Conservation (phyloP, 92 coral and sea anemone genomes). For the Phenganax marumi region DNA sequence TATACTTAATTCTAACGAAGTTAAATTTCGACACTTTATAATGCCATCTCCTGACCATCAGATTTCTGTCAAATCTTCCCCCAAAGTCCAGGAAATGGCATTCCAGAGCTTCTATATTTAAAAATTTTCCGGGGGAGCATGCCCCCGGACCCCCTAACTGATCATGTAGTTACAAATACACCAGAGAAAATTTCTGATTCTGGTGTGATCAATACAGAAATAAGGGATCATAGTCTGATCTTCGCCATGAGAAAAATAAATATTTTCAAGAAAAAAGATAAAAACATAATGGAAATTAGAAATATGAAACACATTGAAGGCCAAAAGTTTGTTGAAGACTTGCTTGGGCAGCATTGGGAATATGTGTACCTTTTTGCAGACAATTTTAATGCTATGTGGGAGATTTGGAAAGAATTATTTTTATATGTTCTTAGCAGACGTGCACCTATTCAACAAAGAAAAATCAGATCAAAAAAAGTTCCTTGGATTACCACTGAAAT, state of each 20-base stretch:
- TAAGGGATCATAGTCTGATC: slow-evolving; percentile 18
- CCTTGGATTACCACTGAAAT: no score
- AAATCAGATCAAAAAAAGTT: no score
- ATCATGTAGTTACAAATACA: slow-evolving; percentile 2
- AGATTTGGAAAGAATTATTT: no score
- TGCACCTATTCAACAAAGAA: no score
- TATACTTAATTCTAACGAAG: no score
- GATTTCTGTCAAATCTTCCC: no score
- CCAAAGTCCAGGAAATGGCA: no score
- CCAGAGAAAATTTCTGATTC: slow-evolving; percentile 13
- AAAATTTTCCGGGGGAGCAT: no score
- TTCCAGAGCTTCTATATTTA: no score
- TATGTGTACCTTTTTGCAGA: background rate
- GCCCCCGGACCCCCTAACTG: no score
- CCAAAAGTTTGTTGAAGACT: background rate
- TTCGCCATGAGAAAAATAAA: background rate
- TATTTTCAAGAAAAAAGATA: background rate
- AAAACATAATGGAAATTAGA: slow-evolving; percentile 11
- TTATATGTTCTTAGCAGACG: no score
- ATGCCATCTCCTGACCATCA: no score
- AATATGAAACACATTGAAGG: slow-evolving; percentile 11
- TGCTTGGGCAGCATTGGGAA: background rate
- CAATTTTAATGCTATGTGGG: background rate
- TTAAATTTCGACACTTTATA: background rate
- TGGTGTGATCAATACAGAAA: slow-evolving; percentile 15